Conservation (phyloP, 2,113 vertebrate species). For the Harpagus bidentatus region DNA sequence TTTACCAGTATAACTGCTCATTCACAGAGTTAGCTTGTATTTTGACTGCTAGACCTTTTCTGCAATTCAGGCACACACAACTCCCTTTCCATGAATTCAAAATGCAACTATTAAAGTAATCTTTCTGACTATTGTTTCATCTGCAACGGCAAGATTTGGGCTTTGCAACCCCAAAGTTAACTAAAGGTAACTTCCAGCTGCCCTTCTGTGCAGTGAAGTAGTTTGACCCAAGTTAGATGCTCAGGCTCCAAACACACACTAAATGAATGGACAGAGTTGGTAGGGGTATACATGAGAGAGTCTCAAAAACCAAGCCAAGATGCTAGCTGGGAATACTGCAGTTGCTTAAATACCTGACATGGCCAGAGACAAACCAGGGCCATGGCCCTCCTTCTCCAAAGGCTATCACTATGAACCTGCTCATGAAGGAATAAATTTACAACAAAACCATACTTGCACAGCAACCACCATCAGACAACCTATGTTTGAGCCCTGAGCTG, state of each 20-base stretch:
- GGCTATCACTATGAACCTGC: neutral
- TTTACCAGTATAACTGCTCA: neutral
- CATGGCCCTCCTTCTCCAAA: neutral
- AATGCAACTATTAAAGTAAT: neutral
- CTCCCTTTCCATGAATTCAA: neutral
- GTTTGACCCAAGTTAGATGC: neutral
- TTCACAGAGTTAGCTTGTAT: neutral
- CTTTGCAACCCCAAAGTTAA: neutral
- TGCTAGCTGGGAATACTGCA: neutral
- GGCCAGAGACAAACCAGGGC: neutral
- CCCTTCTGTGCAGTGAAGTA: neutral
- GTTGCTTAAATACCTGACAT: neutral
- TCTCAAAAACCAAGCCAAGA: neutral
- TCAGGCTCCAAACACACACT: neutral
- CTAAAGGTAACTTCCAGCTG: neutral
- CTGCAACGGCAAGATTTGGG: neutral
- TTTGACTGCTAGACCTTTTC: neutral
- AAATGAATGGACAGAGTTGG: neutral
- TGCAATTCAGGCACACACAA: neutral
- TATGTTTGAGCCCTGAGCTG: neutral
- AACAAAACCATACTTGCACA: neutral
- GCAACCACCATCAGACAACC: neutral
- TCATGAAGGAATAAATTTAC: neutral
- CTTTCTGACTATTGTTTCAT: neutral
- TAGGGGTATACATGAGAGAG: neutral